Base-by-base conservation (phyloP, 2,888 invertebrate species). In the Minunthozetes semirufus region DNA sequence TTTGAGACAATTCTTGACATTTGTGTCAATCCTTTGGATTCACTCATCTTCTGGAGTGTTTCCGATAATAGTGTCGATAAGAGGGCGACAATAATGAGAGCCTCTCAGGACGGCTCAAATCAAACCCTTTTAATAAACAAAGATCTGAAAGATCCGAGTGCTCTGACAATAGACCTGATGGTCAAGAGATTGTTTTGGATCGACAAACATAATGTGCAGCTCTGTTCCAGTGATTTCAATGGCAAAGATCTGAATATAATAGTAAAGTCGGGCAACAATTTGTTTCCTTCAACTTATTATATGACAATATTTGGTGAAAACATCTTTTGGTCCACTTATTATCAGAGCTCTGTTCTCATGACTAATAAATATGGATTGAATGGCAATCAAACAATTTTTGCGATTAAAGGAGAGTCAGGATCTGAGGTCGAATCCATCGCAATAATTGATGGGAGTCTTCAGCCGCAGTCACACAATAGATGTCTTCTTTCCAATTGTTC, bases 281-380 rank as follows among this genome's bases (percentile, higher is more conserved):
- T 66, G 19, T 66, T 66, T 38, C 6, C 38, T n/a, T 29, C n/a
- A 17, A 38, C 66, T 11, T 38, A 66, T 33, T 66, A 29, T 66
- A 38, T 66, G 66, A 29, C 19, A 9, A 9, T 66, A 2, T 66
- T 38, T n/a, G 38, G 66, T 19, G 66, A 66, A 9, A 42, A 66
- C n/a, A 66, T 66, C 17, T 66, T 19, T 38, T 66, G 66, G 66
- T 66, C 66, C 19, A 66, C 33, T 22, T 66, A 66, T 66, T 66
- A 66, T 66, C 42, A 42, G 19, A 19, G 11, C 17, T 66, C 66
- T 8, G 13, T 66, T 9, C 38, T 66, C 0, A 66, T 19, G 42
- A 66, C 33, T 17, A 66, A 66, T 38, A 66, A 66, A 13, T 38
- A 29, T 38, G 66, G 66, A 13, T 42, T 33, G 15, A 66, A 66